Evolutionary conservation across 2,797 vertebrate genomes (phyloP).

Genomic region (Anguilla anguilla): DNA sequence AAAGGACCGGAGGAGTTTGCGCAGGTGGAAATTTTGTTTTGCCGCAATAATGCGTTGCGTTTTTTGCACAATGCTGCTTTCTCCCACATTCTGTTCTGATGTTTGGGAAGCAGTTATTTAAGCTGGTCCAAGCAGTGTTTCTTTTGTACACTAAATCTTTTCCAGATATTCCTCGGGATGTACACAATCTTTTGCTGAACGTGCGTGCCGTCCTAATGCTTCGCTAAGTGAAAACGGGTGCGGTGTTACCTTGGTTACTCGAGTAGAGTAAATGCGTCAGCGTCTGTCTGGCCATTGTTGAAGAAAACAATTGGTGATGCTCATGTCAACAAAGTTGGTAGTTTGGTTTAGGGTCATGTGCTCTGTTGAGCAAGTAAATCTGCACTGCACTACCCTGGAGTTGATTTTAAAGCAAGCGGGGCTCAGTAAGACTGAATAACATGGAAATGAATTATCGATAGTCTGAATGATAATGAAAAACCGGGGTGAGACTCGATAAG

Average conservation of each 20-base stretch:
- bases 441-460: background rate
- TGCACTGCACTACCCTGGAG: background rate
- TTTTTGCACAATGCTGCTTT: background rate
- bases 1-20: background rate
- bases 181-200: slow-evolving; percentile 23
- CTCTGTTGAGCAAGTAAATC: background rate
- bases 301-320: slow-evolving; percentile 10
- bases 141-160: background rate
- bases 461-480: slow-evolving; percentile 20
- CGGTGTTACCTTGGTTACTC: slow-evolving; percentile 10
- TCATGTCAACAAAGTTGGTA: slow-evolving; percentile 16
- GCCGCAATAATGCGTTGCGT: background rate
- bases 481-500: background rate
- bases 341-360: slow-evolving; percentile 7
- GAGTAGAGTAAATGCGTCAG: background rate
- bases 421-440: background rate
- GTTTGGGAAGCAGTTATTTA: slow-evolving; percentile 34
- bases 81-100: slow-evolving; percentile 35
- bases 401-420: background rate
- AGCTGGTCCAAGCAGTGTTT: slow-evolving; percentile 14
- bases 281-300: background rate
- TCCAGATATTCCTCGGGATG: background rate
- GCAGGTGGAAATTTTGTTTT: background rate
- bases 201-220: slow-evolving; percentile 18
- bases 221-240: background rate